phyloP scores from a whole-genome alignment of 2,888 invertebrate species.

The Plagodis dolabraria region DNA sequence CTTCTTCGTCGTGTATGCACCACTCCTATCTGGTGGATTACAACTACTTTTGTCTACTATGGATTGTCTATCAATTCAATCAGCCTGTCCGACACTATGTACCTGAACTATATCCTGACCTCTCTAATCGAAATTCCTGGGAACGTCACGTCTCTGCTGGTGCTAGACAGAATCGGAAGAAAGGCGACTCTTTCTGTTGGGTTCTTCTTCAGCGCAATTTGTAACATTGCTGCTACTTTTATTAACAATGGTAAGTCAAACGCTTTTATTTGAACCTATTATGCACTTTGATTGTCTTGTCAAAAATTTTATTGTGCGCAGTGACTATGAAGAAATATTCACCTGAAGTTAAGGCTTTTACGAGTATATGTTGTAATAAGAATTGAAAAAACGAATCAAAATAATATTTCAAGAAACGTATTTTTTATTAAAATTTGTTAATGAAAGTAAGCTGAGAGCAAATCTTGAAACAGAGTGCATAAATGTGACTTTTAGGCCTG shows the following conservation, averaged over 20 bases:
- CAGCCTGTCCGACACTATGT: conserved; percentile 88
- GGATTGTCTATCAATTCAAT: conserved; percentile 92
- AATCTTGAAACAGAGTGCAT: no score
- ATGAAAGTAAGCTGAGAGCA: no score
- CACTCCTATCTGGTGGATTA: conserved; percentile 91
- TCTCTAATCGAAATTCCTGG: conserved; percentile 89
- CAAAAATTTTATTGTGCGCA: neutral
- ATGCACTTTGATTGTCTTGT: neutral
- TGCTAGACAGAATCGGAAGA: conserved; percentile 87
- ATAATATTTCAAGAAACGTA: no score
- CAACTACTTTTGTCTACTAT: conserved; percentile 91
- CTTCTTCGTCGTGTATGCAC: conserved; percentile 85
- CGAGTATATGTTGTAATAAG: no score
- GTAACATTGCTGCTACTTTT: conserved; percentile 69
- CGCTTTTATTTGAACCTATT: neutral
- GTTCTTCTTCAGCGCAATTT: conserved; percentile 84
- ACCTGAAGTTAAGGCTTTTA: no score
- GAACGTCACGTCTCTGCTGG: conserved; percentile 84
- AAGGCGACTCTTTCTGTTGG: conserved; percentile 84
- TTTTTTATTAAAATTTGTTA: no score
- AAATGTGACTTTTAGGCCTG: no score
- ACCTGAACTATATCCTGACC: conserved; percentile 88
- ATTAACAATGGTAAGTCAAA: conserved; percentile 79
- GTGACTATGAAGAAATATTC: no score
- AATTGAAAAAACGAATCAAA: no score